Base-by-base conservation (phyloP, 1,140 invertebrate genomes). In the Hypothenemus hampei region DNA sequence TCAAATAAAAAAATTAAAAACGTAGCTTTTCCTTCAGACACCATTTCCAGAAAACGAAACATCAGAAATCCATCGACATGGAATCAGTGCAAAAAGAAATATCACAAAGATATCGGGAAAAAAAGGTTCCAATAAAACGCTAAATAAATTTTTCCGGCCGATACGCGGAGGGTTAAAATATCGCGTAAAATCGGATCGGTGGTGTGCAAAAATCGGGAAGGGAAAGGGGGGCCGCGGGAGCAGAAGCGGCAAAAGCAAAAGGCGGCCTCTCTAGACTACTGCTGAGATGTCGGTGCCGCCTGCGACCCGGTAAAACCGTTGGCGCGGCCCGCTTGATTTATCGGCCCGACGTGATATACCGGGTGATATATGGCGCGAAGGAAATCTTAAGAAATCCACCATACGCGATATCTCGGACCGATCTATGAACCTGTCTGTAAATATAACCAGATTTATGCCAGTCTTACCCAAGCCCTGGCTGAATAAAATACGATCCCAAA, bases 381-480 rank as follows among this genome's bases (percentile, higher is more conserved):
- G 45, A 56, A 49, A 59, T 58, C 62, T 62, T 61, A 66, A 65
- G 65, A 65, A 65, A 66, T 66, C 62, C 62, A 63, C 44, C 57
- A 66, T 64, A 64, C 58, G 63, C 63, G 65, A 66, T 66, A 66
- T 66, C 65, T 62, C 61, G 59, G 57, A 61, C 62, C 65, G 65
- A 66, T 66, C 65, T 64, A 63, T 65, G 61, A 63, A 63, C 63
- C 61, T 64, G 61, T 59, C 65, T 56, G 61, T 64, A 60, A 65
- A 66, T 66, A 66, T 66, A 61, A 60, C 57, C 64, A 65, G 65
- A 66, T 66, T 66, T 66, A 66, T 66, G 63, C 63, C 44, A 55
- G 49, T 54, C 51, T 51, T 57, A 55, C 49, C 41, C 29, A 40
- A 43, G 39, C 26, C 41, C 31, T 16, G 31, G 52, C 19, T 20